These are phyloP conservation scores for Pangasius mekongensis DNA, from an alignment of 2,797 vertebrate genomes.

Conservation along the genomic window DNA sequence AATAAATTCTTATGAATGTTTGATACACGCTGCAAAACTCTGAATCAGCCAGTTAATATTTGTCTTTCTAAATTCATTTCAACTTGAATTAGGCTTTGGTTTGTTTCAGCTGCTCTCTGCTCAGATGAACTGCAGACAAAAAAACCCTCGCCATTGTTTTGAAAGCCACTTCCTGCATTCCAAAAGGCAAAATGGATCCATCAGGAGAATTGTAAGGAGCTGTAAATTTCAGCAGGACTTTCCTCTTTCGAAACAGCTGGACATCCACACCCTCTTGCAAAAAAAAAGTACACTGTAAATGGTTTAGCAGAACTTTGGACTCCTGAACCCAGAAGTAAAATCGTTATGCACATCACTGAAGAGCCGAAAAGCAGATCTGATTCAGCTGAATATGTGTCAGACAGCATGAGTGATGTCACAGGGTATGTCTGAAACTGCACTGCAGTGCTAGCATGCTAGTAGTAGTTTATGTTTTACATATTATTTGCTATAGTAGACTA, in stretches of 20 bases:
- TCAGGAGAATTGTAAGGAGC: slow-evolving; percentile 37
- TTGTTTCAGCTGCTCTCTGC: slow-evolving; percentile 31
- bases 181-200: slow-evolving; percentile 46
- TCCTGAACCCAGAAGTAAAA: not conserved
- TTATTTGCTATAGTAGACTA: not conserved
- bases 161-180: slow-evolving; percentile 56
- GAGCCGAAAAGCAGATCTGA: not conserved
- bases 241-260: slow-evolving; percentile 21
- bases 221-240: slow-evolving; percentile 33
- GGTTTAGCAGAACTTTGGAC: slow-evolving; percentile 2
- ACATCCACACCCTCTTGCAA: slow-evolving; percentile 6
- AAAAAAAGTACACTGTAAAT: not conserved
- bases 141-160: slow-evolving; percentile 44
- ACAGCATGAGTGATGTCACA: not conserved
- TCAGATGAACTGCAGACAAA: slow-evolving; percentile 27
- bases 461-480: not conserved
- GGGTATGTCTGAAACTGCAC: not conserved
- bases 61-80: slow-evolving; percentile 22
- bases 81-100: slow-evolving; percentile 15
- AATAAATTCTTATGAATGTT: slow-evolving; percentile 39
- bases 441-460: not conserved
- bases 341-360: not conserved
- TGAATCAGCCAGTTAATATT: slow-evolving; percentile 23
- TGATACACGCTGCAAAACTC: slow-evolving; percentile 3
- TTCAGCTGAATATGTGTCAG: slow-evolving; percentile 1